These are phyloP conservation scores for Netelia melanura DNA, from an alignment of 2,888 invertebrate genomes.

Conservation along the genomic window DNA sequence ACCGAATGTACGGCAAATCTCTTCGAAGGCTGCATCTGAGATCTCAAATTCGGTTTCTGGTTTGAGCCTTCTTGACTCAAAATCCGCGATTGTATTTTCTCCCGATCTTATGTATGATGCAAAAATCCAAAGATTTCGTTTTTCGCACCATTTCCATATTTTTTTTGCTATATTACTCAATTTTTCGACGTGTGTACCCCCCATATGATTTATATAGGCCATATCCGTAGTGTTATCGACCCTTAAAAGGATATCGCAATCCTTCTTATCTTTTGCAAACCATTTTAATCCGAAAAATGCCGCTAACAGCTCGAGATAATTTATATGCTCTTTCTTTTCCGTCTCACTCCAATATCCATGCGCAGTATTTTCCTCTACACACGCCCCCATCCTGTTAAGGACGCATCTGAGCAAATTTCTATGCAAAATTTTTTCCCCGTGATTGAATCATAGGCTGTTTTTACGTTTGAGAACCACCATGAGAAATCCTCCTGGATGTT, in stretches of 20 bases:
- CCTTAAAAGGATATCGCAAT: constrained; percentile 55
- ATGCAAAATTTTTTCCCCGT: too few relatives aligned
- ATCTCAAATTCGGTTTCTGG: constrained; percentile 51
- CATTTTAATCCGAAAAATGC: too few relatives aligned
- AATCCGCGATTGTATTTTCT: constrained; percentile 50
- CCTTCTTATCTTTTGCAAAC: constrained; percentile 25
- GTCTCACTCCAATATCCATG: too few relatives aligned
- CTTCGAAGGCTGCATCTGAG: constrained; percentile 13
- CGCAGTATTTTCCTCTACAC: too few relatives aligned
- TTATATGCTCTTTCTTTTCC: too few relatives aligned
- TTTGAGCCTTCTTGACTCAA: constrained; percentile 40
- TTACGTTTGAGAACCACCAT: too few relatives aligned
- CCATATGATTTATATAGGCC: constrained; percentile 64
- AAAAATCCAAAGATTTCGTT: constrained; percentile 43
- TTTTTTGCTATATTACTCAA: constrained; percentile 32
- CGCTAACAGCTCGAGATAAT: too few relatives aligned
- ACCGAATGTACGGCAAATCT: constrained; percentile 20
- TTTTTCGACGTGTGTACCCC: constrained; percentile 46
- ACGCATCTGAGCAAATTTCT: too few relatives aligned
- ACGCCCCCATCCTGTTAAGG: too few relatives aligned
- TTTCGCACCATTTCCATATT: constrained; percentile 53
- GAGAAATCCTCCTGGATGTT: too few relatives aligned
- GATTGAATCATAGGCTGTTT: too few relatives aligned
- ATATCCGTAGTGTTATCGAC: constrained; percentile 66
- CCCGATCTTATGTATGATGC: constrained; percentile 42